These are phyloP conservation scores for Bombus haemorrhoidalis DNA, from an alignment of 1,140 invertebrate genomes.

Conservation along the genomic window DNA sequence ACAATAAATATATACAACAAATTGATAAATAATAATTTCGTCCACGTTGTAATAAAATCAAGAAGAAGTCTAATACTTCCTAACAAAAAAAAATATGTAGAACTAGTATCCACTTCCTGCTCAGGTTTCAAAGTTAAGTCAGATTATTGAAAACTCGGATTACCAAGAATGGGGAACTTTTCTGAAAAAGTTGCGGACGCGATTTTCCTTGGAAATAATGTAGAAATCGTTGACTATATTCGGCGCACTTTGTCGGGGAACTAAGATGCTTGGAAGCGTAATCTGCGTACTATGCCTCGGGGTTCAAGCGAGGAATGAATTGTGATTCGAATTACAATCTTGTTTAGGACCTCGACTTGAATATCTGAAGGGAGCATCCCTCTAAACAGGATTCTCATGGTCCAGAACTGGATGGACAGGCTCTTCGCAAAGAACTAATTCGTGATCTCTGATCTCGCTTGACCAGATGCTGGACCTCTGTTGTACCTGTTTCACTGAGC, in stretches of 20 bases:
- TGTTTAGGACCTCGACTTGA: constrained; percentile 28
- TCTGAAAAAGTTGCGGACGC: not conserved
- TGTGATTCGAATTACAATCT: constrained; percentile 43
- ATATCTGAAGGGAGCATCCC: constrained; percentile 50
- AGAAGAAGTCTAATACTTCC: no score
- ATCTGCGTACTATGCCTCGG: not conserved
- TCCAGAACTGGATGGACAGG: constrained; percentile 76
- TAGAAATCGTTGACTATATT: not conserved
- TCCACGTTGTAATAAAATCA: no score
- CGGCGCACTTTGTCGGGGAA: not conserved
- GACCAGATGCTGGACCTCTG: constrained; percentile 75
- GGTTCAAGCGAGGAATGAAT: constrained; percentile 20
- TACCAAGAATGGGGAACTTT: not conserved
- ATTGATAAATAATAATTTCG: no score
- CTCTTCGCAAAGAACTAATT: constrained; percentile 64
- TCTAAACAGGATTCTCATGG: constrained; percentile 59
- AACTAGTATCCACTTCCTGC: not conserved
- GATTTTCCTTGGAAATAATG: not conserved
- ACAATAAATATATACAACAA: no score
- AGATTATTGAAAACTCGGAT: constrained; percentile 22
- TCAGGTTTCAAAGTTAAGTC: not conserved
- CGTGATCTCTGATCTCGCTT: constrained; percentile 75
- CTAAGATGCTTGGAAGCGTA: not conserved
- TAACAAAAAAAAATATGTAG: not conserved
- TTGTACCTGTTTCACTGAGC: constrained; percentile 17